Conservation (phyloP, 2,888 invertebrate genomes). For the Neria commutata region DNA sequence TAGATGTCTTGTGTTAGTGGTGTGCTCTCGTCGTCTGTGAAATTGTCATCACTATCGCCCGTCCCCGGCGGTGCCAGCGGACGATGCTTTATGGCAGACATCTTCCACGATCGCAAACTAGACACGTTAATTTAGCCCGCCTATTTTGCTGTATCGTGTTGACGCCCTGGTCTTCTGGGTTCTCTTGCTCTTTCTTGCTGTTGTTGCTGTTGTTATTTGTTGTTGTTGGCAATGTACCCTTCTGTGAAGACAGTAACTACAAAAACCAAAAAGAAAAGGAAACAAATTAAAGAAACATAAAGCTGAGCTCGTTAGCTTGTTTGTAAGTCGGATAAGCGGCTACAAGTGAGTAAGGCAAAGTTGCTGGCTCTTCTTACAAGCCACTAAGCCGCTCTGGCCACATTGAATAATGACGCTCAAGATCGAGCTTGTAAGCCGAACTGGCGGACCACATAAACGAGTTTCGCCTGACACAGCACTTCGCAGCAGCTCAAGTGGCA, state of each 20-base stretch:
- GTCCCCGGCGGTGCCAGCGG: conserved; percentile 62
- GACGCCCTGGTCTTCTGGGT: too few species aligned
- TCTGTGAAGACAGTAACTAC: conserved; percentile 4
- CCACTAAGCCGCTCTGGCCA: too few species aligned
- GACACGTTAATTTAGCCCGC: background rate
- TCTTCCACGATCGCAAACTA: conserved; percentile 55
- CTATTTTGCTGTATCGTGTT: background rate
- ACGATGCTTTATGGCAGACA: conserved; percentile 71
- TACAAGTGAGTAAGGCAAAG: too few species aligned
- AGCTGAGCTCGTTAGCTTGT: conserved; percentile 2
- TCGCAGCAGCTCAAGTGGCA: too few species aligned
- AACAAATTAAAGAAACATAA: conserved; percentile 1
- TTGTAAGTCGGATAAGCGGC: background rate
- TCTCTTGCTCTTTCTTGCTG: too few species aligned
- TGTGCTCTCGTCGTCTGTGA: conserved; percentile 85
- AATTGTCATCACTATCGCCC: conserved; percentile 73
- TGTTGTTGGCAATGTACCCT: background rate
- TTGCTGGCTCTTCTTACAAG: too few species aligned
- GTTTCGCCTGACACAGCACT: too few species aligned
- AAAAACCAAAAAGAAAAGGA: background rate
- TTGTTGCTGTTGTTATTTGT: background rate
- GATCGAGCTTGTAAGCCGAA: too few species aligned
- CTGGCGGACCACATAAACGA: too few species aligned
- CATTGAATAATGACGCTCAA: too few species aligned
- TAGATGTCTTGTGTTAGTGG: conserved; percentile 88